A percentile compares a stretch with the other conserved stretches of the same genome.
Evolutionary conservation across 2,113 vertebrate species (phyloP).

Genomic region (Paraplagusia blochii): DNA sequence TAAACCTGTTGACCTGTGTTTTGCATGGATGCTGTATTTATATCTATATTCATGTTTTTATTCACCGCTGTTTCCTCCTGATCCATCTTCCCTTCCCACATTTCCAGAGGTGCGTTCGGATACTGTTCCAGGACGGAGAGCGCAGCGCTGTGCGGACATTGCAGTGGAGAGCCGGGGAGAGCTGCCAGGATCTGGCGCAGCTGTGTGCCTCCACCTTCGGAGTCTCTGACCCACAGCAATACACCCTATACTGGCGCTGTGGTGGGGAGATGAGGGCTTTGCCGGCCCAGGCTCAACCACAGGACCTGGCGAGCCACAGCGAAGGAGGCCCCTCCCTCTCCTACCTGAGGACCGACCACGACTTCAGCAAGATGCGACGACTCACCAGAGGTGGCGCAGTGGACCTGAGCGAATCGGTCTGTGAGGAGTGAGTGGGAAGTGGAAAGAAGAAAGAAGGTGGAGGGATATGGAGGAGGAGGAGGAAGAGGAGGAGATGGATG

Average conservation of each 20-base stretch:
- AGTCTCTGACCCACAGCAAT: conserved; percentile 74
- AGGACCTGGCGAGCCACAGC: conserved; percentile 71
- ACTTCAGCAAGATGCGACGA: conserved; percentile 80
- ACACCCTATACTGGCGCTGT: conserved; percentile 77
- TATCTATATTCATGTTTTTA: conserved; percentile 10
- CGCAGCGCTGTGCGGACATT: conserved; percentile 73
- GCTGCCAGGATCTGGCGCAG: conserved; percentile 68
- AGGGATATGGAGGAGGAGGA: conserved; percentile 3
- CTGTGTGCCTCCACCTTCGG: conserved; percentile 75
- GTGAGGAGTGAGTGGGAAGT: conserved; percentile 74
- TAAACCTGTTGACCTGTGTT: conserved; percentile 58
- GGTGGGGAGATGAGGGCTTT: conserved; percentile 76
- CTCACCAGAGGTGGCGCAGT: conserved; percentile 81
- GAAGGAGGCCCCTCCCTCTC: conserved; percentile 75
- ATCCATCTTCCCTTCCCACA: not conserved
- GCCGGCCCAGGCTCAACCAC: conserved; percentile 72
- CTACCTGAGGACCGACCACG: conserved; percentile 79
- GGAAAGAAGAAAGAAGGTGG: conserved; percentile 11
- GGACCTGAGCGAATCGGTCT: conserved; percentile 80
- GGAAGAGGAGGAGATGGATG: conserved; percentile 31
- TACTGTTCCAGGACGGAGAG: conserved; percentile 78
- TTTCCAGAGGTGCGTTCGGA: conserved; percentile 76
- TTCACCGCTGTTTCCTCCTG: not conserved
- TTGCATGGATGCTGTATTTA: conserved; percentile 35
- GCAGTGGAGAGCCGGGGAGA: conserved; percentile 75